Conservation (phyloP, 1,140 invertebrate genomes). For the Panagrolaimus sp. region DNA sequence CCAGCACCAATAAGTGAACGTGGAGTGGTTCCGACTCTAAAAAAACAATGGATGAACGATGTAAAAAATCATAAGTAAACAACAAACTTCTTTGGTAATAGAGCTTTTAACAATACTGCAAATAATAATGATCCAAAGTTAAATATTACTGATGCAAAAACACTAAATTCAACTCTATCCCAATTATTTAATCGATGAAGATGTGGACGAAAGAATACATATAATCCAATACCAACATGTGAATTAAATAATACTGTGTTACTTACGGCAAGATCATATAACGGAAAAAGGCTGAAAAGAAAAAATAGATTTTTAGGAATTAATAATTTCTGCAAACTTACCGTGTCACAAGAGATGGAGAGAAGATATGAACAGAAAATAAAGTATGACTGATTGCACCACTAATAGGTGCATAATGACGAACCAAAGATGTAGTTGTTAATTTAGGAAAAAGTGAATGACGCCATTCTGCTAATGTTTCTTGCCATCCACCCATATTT, state of each 20-base stretch:
- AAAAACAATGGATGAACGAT: background rate
- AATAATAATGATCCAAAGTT: slow-evolving; percentile 71
- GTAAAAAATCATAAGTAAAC: background rate
- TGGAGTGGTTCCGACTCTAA: slow-evolving; percentile 16
- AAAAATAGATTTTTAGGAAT: slow-evolving; percentile 14
- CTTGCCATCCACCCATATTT: slow-evolving; percentile 8
- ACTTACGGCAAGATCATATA: slow-evolving; percentile 36
- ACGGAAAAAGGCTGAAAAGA: slow-evolving; percentile 34
- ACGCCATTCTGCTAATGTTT: background rate
- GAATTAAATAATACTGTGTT: slow-evolving; percentile 38
- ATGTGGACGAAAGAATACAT: slow-evolving; percentile 36
- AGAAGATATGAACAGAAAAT: slow-evolving; percentile 30
- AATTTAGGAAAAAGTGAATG: slow-evolving; percentile 5
- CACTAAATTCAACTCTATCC: slow-evolving; percentile 34
- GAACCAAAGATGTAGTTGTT: slow-evolving; percentile 1
- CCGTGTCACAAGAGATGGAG: slow-evolving; percentile 23
- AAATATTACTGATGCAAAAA: slow-evolving; percentile 61
- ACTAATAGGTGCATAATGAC: slow-evolving; percentile 25
- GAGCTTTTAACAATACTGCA: slow-evolving; percentile 68
- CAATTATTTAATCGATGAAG: slow-evolving; percentile 23
- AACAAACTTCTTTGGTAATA: slow-evolving; percentile 62
- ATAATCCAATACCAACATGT: slow-evolving; percentile 38
- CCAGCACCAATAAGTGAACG: slow-evolving; percentile 18
- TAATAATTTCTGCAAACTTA: slow-evolving; percentile 13
- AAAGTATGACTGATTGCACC: slow-evolving; percentile 33